Conservation (phyloP, 2,888 invertebrate genomes). For the Sinelater perroti region DNA sequence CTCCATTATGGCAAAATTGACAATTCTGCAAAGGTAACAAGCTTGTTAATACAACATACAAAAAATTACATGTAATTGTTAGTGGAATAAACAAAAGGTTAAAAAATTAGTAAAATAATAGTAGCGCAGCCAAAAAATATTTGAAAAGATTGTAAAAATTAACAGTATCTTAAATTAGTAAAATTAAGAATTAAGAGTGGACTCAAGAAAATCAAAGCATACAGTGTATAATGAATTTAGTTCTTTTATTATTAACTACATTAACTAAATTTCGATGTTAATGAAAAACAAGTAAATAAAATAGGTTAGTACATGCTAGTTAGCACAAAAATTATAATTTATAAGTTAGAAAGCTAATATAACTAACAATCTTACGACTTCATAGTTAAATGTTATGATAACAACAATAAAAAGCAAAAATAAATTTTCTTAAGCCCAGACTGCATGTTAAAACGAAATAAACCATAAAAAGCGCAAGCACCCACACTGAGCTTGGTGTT, state of each 20-base stretch:
- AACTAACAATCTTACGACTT: too few species aligned
- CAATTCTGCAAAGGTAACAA: constrained; percentile 79
- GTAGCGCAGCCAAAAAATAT: constrained; percentile 33
- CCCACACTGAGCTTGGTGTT: constrained; percentile 63
- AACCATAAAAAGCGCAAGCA: constrained; percentile 58
- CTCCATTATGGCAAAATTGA: constrained; percentile 96
- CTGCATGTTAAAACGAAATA: constrained; percentile 38
- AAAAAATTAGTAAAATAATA: constrained; percentile 32
- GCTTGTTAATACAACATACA: not conserved
- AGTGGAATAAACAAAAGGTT: constrained; percentile 8
- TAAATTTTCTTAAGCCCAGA: constrained; percentile 32
- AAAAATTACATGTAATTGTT: not conserved
- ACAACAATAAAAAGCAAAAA: constrained; percentile 10
- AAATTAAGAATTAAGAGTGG: constrained; percentile 25
- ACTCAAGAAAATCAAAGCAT: constrained; percentile 27
- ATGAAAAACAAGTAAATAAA: constrained; percentile 14
- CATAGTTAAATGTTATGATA: too few species aligned
- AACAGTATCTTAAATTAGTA: constrained; percentile 10
- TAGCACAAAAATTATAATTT: not conserved
- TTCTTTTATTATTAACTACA: not conserved
- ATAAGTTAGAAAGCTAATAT: too few species aligned
- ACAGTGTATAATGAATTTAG: not conserved
- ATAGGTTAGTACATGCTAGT: constrained; percentile 12
- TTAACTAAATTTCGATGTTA: not conserved
- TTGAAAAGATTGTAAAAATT: constrained; percentile 19